These are phyloP conservation scores for Mycetomoellerius zeteki DNA, from an alignment of 1,140 invertebrate species.

Conservation along the genomic window DNA sequence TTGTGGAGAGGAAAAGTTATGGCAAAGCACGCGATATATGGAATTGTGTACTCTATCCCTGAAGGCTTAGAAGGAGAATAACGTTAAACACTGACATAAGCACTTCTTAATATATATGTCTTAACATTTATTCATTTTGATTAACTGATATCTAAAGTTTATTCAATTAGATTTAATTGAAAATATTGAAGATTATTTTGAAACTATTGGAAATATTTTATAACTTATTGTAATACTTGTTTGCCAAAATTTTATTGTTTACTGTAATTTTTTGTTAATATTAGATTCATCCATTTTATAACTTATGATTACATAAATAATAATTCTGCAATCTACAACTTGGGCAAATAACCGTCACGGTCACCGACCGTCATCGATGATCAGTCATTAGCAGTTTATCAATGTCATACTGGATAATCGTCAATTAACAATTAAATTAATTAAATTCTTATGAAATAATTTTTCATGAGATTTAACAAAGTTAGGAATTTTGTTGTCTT, in stretches of 20 bases:
- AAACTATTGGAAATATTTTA: slow-evolving; percentile 2
- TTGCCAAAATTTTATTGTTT: slow-evolving; percentile 40
- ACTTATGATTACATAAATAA: slow-evolving; percentile 23
- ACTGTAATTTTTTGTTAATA: slow-evolving; percentile 30
- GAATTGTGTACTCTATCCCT: not conserved
- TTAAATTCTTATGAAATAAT: not conserved
- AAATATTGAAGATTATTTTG: not conserved
- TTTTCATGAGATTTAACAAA: not conserved
- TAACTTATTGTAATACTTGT: slow-evolving; percentile 39
- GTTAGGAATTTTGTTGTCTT: not conserved
- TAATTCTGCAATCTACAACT: not conserved
- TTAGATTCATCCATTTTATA: slow-evolving; percentile 25
- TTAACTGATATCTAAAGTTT: not conserved
- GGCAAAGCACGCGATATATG: slow-evolving; percentile 6
- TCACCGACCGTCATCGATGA: not conserved
- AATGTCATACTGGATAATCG: not conserved
- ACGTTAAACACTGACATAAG: not conserved
- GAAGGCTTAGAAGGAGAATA: not conserved
- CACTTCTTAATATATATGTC: not conserved
- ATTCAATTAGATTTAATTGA: not conserved
- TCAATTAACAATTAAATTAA: slow-evolving; percentile 29
- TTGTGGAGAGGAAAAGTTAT: not conserved
- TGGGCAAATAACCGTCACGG: not conserved
- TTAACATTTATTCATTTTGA: not conserved
- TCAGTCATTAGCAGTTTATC: not conserved